Evolutionary conservation across 2,888 invertebrate species (phyloP), one percentile per base, ranked within the genome.

Genomic region (Megalurothrips usitatus): DNA sequence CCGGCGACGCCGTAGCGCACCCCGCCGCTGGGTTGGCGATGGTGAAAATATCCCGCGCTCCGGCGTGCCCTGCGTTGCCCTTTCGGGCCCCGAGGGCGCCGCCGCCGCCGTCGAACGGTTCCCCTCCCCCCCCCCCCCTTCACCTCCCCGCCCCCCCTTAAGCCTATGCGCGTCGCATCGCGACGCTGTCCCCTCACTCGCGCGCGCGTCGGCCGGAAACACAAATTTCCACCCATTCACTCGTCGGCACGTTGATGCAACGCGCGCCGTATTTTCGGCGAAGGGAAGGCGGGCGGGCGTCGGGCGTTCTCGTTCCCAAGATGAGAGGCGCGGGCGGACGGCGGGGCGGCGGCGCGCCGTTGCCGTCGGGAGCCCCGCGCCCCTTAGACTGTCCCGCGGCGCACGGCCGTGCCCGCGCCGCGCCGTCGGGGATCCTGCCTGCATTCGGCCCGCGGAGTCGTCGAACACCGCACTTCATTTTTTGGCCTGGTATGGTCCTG

Each of bases 1-100:
- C 34, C 34, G 34, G 34, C 34, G 34, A 43, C 34, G 34, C 34
- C 34, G 6, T n/a, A n/a, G n/a, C 17, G 58, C 58, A 58, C 17
- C 58, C 14, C 17, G 58, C 12, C 68, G 12, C 68, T 12, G 12
- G 68, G 12, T 23, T 26, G 23, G 68, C 68, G 68, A 75, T 75
- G 23, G 68, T 75, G 68, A 75, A 75, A 75, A 75, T 75, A 75
- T 75, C 68, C 68, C 68, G 68, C 68, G 68, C 68, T 26, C 68
- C 68, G 23, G 68, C 26, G 68, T 26, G 68, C 68, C 68, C 68
- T 75, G 23, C 68, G 6, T 23, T 23, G 23, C 23, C 68, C 23
- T 26, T n/a, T 17, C 2, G 58, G 19, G 8, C 58, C 4, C 6
- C 0, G 14, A 75, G 68, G 23, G 68, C 68, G 23, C 68, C 68